Conservation (phyloP, 1,140 invertebrate species). For the Bradynema listronoti region DNA sequence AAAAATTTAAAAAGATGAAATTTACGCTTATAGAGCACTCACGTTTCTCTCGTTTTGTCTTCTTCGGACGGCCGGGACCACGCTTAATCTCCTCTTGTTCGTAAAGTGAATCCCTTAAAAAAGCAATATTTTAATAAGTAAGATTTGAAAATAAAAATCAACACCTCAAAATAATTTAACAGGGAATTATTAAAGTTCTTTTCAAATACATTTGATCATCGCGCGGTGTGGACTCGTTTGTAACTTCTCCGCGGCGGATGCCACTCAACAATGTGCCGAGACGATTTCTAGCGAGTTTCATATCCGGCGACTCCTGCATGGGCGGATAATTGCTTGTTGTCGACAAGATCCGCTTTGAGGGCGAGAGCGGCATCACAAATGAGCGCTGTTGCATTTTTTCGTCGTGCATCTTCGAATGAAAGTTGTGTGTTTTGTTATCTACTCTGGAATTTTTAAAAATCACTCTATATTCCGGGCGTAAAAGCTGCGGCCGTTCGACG, state of each 20-base stretch:
- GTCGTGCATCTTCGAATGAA: too few species aligned
- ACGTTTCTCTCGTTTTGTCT: constrained; percentile 41
- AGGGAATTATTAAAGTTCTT: constrained; percentile 1
- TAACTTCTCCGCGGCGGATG: constrained; percentile 31
- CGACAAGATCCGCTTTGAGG: constrained; percentile 18
- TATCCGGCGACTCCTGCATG: constrained; percentile 29
- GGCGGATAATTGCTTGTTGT: background rate
- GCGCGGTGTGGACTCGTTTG: constrained; percentile 9
- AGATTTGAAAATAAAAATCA: background rate
- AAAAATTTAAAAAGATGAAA: background rate
- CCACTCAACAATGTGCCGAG: constrained; percentile 34
- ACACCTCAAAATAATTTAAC: too few species aligned
- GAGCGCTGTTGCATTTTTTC: too few species aligned
- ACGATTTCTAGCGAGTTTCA: constrained; percentile 38
- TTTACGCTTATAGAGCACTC: background rate
- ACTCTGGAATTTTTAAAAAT: too few species aligned
- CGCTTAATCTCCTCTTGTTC: constrained; percentile 27
- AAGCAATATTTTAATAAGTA: constrained; percentile 18
- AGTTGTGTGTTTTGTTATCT: too few species aligned
- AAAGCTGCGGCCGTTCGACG: too few species aligned
- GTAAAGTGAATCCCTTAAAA: constrained; percentile 19
- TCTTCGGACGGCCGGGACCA: constrained; percentile 33
- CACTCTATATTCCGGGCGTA: too few species aligned
- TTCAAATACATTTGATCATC: constrained; percentile 4
- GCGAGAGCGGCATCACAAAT: constrained; percentile 12